Percentiles rank a stretch among this genome's conserved stretches.
These are phyloP conservation scores for Archips crataeganus DNA, from an alignment of 2,888 invertebrate species.

Conservation along the genomic window DNA sequence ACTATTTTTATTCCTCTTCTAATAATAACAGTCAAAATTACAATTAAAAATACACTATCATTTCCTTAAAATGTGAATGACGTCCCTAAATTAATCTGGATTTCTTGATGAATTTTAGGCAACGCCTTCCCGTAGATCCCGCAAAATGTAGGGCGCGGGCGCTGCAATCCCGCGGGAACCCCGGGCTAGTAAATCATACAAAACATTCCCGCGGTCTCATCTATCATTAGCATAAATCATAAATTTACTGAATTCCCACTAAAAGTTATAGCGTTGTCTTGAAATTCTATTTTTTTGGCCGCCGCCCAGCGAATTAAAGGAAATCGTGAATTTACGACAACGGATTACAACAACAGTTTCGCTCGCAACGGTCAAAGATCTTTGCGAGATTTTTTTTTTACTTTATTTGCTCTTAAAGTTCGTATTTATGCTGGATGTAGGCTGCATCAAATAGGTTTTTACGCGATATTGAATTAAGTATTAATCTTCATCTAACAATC, in stretches of 20 bases:
- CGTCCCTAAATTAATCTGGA: not conserved
- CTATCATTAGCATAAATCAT: constrained; percentile 37
- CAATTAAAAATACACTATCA: not conserved
- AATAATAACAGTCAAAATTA: too few species aligned
- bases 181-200: constrained; percentile 29
- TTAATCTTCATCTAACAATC: too few species aligned
- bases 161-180: not conserved
- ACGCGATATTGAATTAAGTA: too few species aligned
- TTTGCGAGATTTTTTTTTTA: not conserved
- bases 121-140: not conserved
- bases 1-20: not conserved
- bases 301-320: constrained; percentile 37
- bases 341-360: constrained; percentile 17
- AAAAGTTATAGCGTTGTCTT: constrained; percentile 34
- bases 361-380: not conserved
- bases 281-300: constrained; percentile 36
- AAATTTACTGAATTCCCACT: constrained; percentile 33
- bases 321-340: constrained; percentile 38
- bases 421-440: not conserved
- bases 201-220: constrained; percentile 30
- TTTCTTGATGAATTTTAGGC: not conserved
- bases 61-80: not conserved
- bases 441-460: too few species aligned
- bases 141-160: not conserved
- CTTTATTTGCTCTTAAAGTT: too few species aligned